Conservation (phyloP, 2,113 vertebrate genomes). For the Mystacornis crossleyi region DNA sequence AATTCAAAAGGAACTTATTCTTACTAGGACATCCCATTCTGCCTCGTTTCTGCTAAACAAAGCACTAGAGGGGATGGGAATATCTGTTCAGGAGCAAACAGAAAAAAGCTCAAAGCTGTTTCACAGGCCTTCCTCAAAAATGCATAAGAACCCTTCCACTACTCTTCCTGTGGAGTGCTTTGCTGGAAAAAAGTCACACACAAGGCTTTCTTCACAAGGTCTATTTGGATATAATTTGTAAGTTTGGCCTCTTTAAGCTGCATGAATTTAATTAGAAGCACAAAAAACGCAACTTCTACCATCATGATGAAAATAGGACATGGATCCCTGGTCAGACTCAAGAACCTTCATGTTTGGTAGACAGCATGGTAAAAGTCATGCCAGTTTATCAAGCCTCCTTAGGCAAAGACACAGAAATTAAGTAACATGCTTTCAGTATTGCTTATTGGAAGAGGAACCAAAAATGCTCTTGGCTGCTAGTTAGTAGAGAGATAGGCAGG, state of each 20-base stretch:
- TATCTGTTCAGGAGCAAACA: not conserved
- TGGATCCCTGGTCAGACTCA: not conserved
- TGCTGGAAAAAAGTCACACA: not conserved
- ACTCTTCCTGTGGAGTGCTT: not conserved
- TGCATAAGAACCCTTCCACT: not conserved
- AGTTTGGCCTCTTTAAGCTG: not conserved
- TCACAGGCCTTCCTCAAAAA: not conserved
- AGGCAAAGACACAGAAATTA: not conserved
- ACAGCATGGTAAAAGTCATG: not conserved
- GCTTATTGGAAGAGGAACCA: not conserved
- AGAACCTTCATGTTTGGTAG: not conserved
- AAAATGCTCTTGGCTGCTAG: not conserved
- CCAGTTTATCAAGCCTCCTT: not conserved
- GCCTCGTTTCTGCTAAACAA: not conserved
- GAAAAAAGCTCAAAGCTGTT: not conserved
- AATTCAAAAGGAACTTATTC: slow-evolving; percentile 7
- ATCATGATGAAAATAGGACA: not conserved
- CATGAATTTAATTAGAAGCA: not conserved
- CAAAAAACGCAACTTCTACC: not conserved
- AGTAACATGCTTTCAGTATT: not conserved
- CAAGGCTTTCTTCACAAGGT: not conserved
- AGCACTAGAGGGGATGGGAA: not conserved
- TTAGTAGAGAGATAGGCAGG: not conserved
- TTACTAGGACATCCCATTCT: not conserved
- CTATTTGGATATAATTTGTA: not conserved